A percentile compares a stretch with the other conserved stretches of the same genome.
Evolutionary conservation across 1,140 invertebrate genomes (phyloP).

Genomic region (Drosophila yakuba): DNA sequence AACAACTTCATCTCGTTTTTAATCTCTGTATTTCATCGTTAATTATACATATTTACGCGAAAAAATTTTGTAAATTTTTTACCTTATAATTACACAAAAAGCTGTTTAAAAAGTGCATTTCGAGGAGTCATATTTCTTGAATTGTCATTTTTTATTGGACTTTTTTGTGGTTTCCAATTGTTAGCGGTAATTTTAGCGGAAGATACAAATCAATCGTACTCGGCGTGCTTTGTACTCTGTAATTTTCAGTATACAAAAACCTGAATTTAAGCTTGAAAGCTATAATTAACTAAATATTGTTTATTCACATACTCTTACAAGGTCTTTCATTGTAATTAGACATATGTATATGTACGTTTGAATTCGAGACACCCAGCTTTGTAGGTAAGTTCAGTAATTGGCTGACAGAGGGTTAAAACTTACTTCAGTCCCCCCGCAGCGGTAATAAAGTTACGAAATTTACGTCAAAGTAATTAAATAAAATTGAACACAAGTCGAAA

Average conservation of each 20-base stretch:
- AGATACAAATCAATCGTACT: too few relatives aligned
- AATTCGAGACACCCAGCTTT: background rate
- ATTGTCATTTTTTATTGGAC: background rate
- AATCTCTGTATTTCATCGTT: background rate
- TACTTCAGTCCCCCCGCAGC: constrained; percentile 6
- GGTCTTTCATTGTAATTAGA: too few relatives aligned
- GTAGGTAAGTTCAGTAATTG: background rate
- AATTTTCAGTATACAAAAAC: too few relatives aligned
- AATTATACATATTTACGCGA: background rate
- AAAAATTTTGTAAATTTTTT: background rate
- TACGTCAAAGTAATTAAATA: constrained; percentile 69
- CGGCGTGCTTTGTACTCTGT: too few relatives aligned
- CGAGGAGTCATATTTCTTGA: too few relatives aligned
- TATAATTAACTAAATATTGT: too few relatives aligned
- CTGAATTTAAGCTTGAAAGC: too few relatives aligned
- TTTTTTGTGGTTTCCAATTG: background rate
- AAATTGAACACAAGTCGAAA: constrained; percentile 71
- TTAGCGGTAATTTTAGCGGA: too few relatives aligned
- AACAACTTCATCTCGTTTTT: too few relatives aligned
- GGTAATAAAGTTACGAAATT: constrained; percentile 64
- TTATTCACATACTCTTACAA: too few relatives aligned
- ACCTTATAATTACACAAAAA: background rate
- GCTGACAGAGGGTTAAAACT: constrained; percentile 17
- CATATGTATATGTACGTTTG: too few relatives aligned
- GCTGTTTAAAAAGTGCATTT: background rate